These are phyloP conservation scores for Alethe castanea DNA, from an alignment of 2,113 vertebrate genomes.

Conservation along the genomic window DNA sequence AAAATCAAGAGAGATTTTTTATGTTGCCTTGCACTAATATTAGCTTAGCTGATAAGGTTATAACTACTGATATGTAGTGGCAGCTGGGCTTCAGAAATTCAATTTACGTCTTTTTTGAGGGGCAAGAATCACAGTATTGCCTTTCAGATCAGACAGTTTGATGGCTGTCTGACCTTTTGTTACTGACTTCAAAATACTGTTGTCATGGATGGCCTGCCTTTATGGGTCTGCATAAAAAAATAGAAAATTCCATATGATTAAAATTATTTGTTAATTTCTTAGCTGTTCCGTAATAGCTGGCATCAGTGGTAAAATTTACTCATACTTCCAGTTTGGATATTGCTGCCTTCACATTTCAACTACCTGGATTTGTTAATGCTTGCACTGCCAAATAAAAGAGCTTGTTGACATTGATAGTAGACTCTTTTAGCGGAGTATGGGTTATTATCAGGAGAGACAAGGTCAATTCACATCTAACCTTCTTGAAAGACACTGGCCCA, in stretches of 20 bases:
- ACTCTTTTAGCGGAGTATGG: not conserved
- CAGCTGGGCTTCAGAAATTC: not conserved
- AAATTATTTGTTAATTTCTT: not conserved
- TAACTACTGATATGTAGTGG: not conserved
- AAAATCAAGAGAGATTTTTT: slow-evolving; percentile 16
- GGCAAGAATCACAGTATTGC: not conserved
- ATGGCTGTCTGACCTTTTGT: not conserved
- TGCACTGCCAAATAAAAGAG: not conserved
- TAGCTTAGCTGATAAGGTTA: not conserved
- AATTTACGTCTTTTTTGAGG: not conserved
- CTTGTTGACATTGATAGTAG: not conserved
- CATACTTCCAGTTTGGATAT: not conserved
- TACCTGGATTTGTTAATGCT: not conserved
- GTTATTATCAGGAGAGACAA: not conserved
- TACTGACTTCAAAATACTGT: not conserved
- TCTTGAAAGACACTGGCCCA: not conserved
- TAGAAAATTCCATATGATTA: not conserved
- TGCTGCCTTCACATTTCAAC: not conserved
- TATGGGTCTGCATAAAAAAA: not conserved
- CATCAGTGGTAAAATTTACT: not conserved
- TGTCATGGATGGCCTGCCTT: not conserved
- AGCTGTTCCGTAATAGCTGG: not conserved
- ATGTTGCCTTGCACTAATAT: not conserved
- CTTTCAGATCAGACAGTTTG: not conserved
- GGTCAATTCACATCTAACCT: not conserved